A percentile compares a stretch with the other conserved stretches of the same genome.
Evolutionary conservation across 1,140 invertebrate genomes (phyloP).

Genomic region (Euwallacea similis): DNA sequence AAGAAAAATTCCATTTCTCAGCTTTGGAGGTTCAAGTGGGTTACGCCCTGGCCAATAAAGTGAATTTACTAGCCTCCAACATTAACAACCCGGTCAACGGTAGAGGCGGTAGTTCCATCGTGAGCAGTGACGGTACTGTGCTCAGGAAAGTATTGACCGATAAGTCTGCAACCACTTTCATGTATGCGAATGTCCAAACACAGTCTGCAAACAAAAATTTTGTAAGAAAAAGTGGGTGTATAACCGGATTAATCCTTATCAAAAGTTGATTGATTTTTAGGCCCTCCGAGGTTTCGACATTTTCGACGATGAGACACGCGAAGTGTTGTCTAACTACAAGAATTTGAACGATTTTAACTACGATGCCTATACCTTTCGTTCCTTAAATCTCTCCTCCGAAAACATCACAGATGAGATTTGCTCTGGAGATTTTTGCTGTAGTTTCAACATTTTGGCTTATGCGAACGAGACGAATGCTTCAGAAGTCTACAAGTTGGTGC

Average conservation of each 20-base stretch:
- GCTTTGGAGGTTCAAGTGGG: slow-evolving; percentile 57
- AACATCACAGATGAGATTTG: slow-evolving; percentile 37
- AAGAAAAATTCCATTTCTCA: slow-evolving; percentile 41
- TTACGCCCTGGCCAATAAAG: slow-evolving; percentile 57
- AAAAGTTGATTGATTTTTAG: background rate
- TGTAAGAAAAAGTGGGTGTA: background rate
- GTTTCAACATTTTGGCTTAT: slow-evolving; percentile 30
- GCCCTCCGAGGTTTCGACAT: slow-evolving; percentile 16
- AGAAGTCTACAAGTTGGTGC: slow-evolving; percentile 38
- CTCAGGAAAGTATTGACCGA: slow-evolving; percentile 43
- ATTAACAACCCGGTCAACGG: slow-evolving; percentile 56
- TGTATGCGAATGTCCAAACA: slow-evolving; percentile 27
- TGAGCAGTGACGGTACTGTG: slow-evolving; percentile 50
- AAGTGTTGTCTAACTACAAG: slow-evolving; percentile 19
- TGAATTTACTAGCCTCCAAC: slow-evolving; percentile 58
- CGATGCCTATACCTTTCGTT: slow-evolving; percentile 29
- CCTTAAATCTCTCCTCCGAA: slow-evolving; percentile 25
- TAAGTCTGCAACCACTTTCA: slow-evolving; percentile 25
- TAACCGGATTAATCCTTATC: background rate
- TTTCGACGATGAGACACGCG: slow-evolving; percentile 9
- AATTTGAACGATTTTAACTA: slow-evolving; percentile 31
- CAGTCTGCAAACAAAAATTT: background rate
- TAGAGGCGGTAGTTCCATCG: slow-evolving; percentile 55
- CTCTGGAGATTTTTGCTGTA: slow-evolving; percentile 37
- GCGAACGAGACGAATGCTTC: slow-evolving; percentile 13